Evolutionary conservation across 2,113 vertebrate species (phyloP).

Genomic region (Synodontis membranacea): DNA sequence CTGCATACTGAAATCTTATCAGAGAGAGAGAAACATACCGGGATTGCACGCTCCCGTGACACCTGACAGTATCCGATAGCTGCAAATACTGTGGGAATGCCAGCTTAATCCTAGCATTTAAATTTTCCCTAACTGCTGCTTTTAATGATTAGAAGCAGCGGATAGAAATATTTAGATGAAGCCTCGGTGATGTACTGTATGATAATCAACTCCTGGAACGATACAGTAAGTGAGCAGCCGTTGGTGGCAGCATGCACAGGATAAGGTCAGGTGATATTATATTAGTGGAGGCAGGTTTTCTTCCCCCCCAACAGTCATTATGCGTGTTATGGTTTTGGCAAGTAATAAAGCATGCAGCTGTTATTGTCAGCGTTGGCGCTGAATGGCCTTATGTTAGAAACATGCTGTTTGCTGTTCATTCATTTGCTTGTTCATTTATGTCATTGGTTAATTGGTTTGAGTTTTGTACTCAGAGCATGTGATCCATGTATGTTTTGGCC

Average conservation of each 20-base stretch:
- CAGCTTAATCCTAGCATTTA: not conserved
- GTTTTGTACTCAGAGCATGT: not conserved
- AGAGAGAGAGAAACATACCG: not conserved
- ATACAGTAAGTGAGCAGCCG: conserved; percentile 2
- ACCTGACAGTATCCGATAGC: conserved; percentile 2
- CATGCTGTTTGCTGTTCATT: conserved; percentile 23
- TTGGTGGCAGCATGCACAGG: conserved; percentile 18
- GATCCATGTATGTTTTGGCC: not conserved
- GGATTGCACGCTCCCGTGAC: not conserved
- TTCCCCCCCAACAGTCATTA: conserved; percentile 14
- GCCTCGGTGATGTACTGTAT: conserved; percentile 3
- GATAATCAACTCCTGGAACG: conserved; percentile 9
- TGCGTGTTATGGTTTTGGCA: not conserved
- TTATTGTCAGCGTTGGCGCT: conserved; percentile 20
- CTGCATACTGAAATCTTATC: conserved; percentile 5
- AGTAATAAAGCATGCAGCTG: conserved; percentile 40
- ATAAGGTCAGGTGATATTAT: conserved; percentile 9
- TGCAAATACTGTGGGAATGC: not conserved
- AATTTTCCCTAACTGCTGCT: conserved; percentile 14
- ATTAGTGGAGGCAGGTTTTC: conserved; percentile 6
- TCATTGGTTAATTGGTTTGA: not conserved
- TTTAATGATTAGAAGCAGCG: conserved; percentile 31
- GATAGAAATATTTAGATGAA: conserved; percentile 29
- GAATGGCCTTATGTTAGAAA: not conserved
- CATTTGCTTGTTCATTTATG: conserved; percentile 11